phyloP scores from a whole-genome alignment of 2,797 vertebrate species.

The Girardinus metallicus region DNA sequence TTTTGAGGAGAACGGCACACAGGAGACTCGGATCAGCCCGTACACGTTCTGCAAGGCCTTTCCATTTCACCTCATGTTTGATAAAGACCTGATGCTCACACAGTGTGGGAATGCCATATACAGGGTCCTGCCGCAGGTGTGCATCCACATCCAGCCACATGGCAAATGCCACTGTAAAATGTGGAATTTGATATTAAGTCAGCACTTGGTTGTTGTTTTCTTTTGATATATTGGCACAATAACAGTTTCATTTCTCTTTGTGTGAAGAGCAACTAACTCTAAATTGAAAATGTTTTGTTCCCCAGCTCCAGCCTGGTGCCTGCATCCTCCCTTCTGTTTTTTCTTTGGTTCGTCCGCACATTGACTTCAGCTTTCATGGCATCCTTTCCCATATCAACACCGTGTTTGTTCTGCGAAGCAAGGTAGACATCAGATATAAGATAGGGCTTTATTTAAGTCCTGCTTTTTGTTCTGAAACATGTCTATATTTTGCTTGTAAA shows the following conservation, averaged over 20 bases:
- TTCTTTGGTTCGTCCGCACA: slow-evolving; percentile 96
- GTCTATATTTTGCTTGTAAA: neutral
- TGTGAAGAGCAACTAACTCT: neutral
- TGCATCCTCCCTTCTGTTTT: slow-evolving; percentile 96
- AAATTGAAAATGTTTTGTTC: slow-evolving; percentile 13
- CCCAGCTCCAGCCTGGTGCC: slow-evolving; percentile 92
- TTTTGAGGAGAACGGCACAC: slow-evolving; percentile 97
- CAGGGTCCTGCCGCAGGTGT: slow-evolving; percentile 96
- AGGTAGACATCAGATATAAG: slow-evolving; percentile 80
- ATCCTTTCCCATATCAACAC: slow-evolving; percentile 99
- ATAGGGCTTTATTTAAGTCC: neutral
- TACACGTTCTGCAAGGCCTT: slow-evolving; percentile 99
- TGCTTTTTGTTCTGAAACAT: neutral
- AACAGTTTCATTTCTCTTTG: neutral
- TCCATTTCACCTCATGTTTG: slow-evolving; percentile 99
- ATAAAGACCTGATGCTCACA: slow-evolving; percentile 93
- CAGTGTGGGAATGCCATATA: slow-evolving; percentile 98
- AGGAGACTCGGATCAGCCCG: slow-evolving; percentile 98
- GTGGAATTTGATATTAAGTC: neutral
- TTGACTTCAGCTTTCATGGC: slow-evolving; percentile 97
- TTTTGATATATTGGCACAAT: neutral
- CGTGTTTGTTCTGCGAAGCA: slow-evolving; percentile 96
- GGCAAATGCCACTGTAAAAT: neutral
- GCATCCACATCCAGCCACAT: slow-evolving; percentile 8
- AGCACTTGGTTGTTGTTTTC: neutral